Evolutionary conservation across 2,888 invertebrate genomes (phyloP), one percentile per base, ranked within the genome.

Genomic region (Ectropis crepuscularia): DNA sequence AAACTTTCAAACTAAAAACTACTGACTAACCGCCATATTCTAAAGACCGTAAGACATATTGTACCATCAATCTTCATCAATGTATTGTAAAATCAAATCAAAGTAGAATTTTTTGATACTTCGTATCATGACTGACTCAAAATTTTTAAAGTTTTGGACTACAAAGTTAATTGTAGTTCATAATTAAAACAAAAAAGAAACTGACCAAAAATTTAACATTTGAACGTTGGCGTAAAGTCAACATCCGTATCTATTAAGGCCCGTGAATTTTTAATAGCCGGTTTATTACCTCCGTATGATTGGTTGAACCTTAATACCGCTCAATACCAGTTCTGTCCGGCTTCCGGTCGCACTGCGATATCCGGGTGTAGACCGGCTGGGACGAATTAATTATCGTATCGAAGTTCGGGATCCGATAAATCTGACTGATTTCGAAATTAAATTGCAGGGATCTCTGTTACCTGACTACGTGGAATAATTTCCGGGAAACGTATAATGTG

Each of bases 211-310:
- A n/a, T 38, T 5, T 12, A 39, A 16, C 54, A n/a, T 7, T 16
- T 28, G 8, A 58, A 46, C 48, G 36, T 46, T 37, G 41, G 11
- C 16, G 46, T 36, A 11, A 46, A 58, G 50, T 61, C 50, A 64
- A 57, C 55, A 66, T 36, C 7, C 9, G 54, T 58, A 47, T 61
- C 28, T 55, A 69, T 69, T 63, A 67, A 51, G 39, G 42, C 5
- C 46, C 10, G 39, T 69, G 64, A 69, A 68, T 71, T 63, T 71
- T 69, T 67, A 69, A 69, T 69, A 57, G 45, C 57, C 8, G 42
- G 42, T 54, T 63, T 59, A 69, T 68, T 65, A 66, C 54, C 37
- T 16, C 39, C 48, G 12, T 63, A 53, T 68, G 71, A 71, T 69
- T 67, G 71, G 68, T 54, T 51, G 51, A n/a, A 45, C n/a, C 43